Conservation (phyloP, 2,797 vertebrate species). For the Gadopsis marmoratus region DNA sequence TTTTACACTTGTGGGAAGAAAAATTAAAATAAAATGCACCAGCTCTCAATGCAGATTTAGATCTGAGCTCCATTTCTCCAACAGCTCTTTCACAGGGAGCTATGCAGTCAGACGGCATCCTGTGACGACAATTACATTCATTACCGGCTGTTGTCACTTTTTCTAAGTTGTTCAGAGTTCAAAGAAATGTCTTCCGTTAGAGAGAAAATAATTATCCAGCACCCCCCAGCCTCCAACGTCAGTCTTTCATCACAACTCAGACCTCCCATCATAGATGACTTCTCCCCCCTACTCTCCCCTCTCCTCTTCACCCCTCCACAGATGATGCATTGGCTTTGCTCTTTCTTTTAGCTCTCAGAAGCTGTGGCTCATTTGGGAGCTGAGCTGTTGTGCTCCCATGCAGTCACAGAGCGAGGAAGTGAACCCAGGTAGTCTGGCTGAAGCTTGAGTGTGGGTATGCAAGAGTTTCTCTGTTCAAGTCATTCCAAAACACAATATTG, state of each 20-base stretch:
- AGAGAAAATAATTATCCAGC: neutral
- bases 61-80: neutral
- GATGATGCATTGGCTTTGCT: neutral
- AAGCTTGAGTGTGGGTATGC: neutral
- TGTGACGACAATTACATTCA: slow-evolving; percentile 25
- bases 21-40: too few species aligned
- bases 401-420: neutral
- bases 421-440: neutral
- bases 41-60: neutral
- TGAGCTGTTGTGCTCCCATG: neutral
- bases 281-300: slow-evolving; percentile 10
- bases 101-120: neutral
- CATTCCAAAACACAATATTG: neutral
- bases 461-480: neutral
- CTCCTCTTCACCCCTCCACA: neutral
- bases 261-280: slow-evolving; percentile 20
- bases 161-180: slow-evolving; percentile 22
- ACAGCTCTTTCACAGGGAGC: slow-evolving; percentile 14
- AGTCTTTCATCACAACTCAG: slow-evolving; percentile 50
- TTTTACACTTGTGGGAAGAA: neutral
- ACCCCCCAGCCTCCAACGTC: slow-evolving; percentile 16
- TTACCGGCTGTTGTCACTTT: slow-evolving; percentile 19
- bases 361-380: slow-evolving; percentile 8
- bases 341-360: slow-evolving; percentile 6
- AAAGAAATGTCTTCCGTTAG: slow-evolving; percentile 6